A percentile compares a stretch with the other conserved stretches of the same genome.
These are phyloP conservation scores for Hermetia illucens DNA, from an alignment of 1,140 invertebrate genomes.

Conservation along the genomic window DNA sequence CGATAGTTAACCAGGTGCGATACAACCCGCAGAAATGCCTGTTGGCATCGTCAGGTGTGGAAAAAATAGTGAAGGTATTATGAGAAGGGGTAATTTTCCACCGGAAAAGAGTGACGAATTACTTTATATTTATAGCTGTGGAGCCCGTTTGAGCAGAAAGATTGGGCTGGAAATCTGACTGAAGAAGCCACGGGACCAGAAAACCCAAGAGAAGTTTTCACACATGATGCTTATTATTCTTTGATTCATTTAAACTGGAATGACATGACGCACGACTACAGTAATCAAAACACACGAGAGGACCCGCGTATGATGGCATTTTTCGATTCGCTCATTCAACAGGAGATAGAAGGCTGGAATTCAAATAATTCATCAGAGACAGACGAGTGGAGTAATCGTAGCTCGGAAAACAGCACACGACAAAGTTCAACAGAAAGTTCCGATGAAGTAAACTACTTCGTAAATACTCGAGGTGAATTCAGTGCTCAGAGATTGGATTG, in stretches of 20 bases:
- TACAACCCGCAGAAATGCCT: conserved; percentile 74
- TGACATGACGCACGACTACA: conserved; percentile 64
- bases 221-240: conserved; percentile 73
- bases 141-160: conserved; percentile 54
- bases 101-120: conserved; percentile 6
- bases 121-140: conserved; percentile 42
- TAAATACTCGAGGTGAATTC: background rate
- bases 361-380: conserved; percentile 31
- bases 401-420: conserved; percentile 9
- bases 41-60: conserved; percentile 86
- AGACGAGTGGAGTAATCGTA: conserved; percentile 19
- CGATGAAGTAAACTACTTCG: conserved; percentile 4
- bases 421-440: conserved; percentile 7
- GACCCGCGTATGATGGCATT: conserved; percentile 93
- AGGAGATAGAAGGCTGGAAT: conserved; percentile 67
- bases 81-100: conserved; percentile 9
- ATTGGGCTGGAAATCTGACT: conserved; percentile 39
- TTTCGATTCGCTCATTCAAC: conserved; percentile 84
- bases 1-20: conserved; percentile 91
- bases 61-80: conserved; percentile 91
- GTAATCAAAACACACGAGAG: conserved; percentile 70
- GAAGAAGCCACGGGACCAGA: conserved; percentile 42
- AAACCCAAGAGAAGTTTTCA: conserved; percentile 61
- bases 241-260: conserved; percentile 64
- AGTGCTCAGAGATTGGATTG: too few relatives aligned